A percentile compares a stretch with the other conserved stretches of the same genome.
phyloP scores from a whole-genome alignment of 2,888 invertebrate genomes.

The Euproctis similis region DNA sequence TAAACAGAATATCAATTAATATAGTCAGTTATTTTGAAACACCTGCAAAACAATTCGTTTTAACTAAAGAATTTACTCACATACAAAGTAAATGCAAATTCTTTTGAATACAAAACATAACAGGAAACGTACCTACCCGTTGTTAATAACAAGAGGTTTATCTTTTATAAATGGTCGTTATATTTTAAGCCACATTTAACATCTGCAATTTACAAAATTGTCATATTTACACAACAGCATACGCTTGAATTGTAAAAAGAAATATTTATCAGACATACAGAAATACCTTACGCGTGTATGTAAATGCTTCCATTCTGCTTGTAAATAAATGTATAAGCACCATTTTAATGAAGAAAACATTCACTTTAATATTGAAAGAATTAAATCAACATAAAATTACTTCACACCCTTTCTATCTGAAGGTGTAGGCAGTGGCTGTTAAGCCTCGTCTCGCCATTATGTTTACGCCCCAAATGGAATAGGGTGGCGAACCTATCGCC shows the following conservation, averaged over 20 bases:
- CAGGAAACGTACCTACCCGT: conserved; percentile 1
- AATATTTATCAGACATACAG: conserved; percentile 14
- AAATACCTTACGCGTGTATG: conserved; percentile 11
- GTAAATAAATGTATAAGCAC: conserved; percentile 18
- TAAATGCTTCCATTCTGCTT: conserved; percentile 19
- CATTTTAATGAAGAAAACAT: no score
- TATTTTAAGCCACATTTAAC: conserved; percentile 1
- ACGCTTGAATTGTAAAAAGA: conserved; percentile 3
- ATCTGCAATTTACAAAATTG: conserved; percentile 5
- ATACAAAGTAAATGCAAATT: conserved; percentile 17
- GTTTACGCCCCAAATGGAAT: no score
- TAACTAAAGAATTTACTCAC: conserved; percentile 19
- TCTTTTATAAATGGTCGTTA: not conserved
- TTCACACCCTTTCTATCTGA: no score
- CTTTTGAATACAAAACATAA: conserved; percentile 3
- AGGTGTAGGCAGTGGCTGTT: no score
- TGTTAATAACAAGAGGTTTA: not conserved
- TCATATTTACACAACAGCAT: conserved; percentile 4
- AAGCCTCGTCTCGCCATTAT: no score
- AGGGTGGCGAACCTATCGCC: no score
- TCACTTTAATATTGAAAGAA: no score
- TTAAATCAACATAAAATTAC: no score
- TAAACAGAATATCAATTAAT: no score
- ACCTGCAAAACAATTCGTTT: conserved; percentile 23
- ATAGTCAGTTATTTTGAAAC: conserved; percentile 10